These are phyloP conservation scores for Corythucha ciliata DNA, from an alignment of 2,888 invertebrate species.

Conservation along the genomic window DNA sequence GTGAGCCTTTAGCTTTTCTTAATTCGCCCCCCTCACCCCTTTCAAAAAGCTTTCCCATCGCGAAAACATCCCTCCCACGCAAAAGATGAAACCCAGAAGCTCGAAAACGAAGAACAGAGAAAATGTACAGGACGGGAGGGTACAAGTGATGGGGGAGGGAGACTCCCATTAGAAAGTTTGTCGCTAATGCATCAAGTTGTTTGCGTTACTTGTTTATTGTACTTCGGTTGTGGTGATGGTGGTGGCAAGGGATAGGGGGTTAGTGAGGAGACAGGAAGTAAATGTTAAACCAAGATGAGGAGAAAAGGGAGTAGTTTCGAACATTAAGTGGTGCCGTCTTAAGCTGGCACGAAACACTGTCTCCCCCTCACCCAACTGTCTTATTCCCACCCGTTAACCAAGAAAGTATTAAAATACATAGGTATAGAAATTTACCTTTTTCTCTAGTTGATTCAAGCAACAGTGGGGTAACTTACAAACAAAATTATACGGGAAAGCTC, in stretches of 20 bases:
- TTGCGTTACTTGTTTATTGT: conserved; percentile 26
- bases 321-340: conserved; percentile 25
- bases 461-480: no score
- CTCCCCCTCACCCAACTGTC: no score
- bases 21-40: neutral
- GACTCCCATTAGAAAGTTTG: conserved; percentile 26
- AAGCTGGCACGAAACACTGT: conserved; percentile 23
- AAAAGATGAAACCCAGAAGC: conserved; percentile 12
- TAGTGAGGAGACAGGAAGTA: neutral
- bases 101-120: conserved; percentile 3
- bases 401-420: no score
- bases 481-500: no score
- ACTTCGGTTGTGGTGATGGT: no score
- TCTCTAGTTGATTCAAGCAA: no score
- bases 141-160: conserved; percentile 20
- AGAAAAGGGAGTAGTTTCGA: conserved; percentile 21
- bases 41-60: neutral
- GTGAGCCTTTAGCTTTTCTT: neutral
- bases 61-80: conserved; percentile 4
- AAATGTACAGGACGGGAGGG: conserved; percentile 11
- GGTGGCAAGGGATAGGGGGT: conserved; percentile 12
- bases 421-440: no score
- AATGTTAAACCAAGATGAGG: neutral
- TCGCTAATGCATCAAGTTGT: conserved; percentile 26
- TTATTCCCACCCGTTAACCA: no score